Evolutionary conservation across 2,888 invertebrate genomes (phyloP).

Genomic region (Chesias legatella): DNA sequence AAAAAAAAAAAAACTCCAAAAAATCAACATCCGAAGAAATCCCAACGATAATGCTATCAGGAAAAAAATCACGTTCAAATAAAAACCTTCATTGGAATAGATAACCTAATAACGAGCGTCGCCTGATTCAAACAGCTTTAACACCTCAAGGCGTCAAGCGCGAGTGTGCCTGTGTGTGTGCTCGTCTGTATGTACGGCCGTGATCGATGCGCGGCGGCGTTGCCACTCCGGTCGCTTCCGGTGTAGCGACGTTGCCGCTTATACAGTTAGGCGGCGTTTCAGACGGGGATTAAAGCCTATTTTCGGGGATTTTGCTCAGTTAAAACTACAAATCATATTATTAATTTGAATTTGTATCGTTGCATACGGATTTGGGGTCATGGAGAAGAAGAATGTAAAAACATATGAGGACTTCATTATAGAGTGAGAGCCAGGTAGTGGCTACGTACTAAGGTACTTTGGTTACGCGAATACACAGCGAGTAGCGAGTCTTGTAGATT

Average conservation of each 20-base stretch:
- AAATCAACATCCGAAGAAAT: too few species aligned
- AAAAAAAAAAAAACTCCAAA: too few species aligned
- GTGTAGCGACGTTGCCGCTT: constrained; percentile 65
- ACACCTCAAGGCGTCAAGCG: constrained; percentile 35
- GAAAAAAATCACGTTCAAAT: neutral
- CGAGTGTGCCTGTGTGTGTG: constrained; percentile 33
- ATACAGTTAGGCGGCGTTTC: constrained; percentile 48
- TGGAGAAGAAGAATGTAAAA: too few species aligned
- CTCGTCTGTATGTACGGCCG: constrained; percentile 53
- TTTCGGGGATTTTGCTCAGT: constrained; percentile 4
- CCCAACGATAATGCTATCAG: too few species aligned
- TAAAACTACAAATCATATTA: too few species aligned
- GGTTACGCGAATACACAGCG: too few species aligned
- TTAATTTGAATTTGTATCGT: too few species aligned
- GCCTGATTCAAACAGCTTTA: constrained; percentile 20
- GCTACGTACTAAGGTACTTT: too few species aligned
- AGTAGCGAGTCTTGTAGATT: too few species aligned
- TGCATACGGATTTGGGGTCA: too few species aligned
- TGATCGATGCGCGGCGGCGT: constrained; percentile 84
- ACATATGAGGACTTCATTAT: too few species aligned
- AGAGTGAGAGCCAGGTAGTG: too few species aligned
- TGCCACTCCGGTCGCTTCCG: constrained; percentile 84
- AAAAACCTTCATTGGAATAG: constrained; percentile 8
- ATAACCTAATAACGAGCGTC: constrained; percentile 22
- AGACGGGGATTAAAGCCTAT: constrained; percentile 48